Percentiles rank a stretch among this genome's conserved stretches.
These are phyloP conservation scores for Polylopha cassiicola DNA, from an alignment of 2,888 invertebrate genomes.

Conservation along the genomic window DNA sequence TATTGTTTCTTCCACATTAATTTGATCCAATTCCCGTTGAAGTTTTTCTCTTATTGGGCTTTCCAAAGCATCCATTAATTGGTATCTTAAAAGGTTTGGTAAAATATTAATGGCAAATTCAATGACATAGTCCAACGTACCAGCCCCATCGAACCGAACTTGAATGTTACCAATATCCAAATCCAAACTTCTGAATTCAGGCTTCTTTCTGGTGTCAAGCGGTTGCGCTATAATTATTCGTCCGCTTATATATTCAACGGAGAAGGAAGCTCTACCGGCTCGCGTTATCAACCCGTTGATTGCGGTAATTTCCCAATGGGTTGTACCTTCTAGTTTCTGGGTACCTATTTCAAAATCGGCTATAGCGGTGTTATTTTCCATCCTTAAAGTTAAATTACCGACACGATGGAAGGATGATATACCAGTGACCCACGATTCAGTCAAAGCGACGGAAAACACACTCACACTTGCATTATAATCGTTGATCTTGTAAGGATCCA, in stretches of 20 bases:
- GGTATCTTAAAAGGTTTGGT: conserved; percentile 90
- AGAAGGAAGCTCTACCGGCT: conserved; percentile 85
- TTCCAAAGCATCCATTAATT: conserved; percentile 91
- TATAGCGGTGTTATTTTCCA: conserved; percentile 83
- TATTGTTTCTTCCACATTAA: conserved; percentile 85
- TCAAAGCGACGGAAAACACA: conserved; percentile 81
- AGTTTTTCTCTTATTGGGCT: conserved; percentile 84
- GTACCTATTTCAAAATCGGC: conserved; percentile 86
- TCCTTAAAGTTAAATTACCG: conserved; percentile 84
- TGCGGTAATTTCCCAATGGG: conserved; percentile 86
- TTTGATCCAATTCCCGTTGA: conserved; percentile 83
- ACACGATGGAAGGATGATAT: conserved; percentile 88
- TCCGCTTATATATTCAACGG: conserved; percentile 86
- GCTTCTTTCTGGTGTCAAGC: conserved; percentile 84
- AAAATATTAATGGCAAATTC: conserved; percentile 89
- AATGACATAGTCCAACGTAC: conserved; percentile 89
- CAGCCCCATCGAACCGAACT: conserved; percentile 88
- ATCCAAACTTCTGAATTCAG: conserved; percentile 84
- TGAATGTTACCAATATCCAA: conserved; percentile 91
- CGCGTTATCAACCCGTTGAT: conserved; percentile 82
- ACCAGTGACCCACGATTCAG: conserved; percentile 87
- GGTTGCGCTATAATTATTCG: conserved; percentile 84
- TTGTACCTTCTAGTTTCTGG: conserved; percentile 85
- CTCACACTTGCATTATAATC: conserved; percentile 85
- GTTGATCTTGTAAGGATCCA: conserved; percentile 86